Conservation (phyloP, 2,888 invertebrate genomes). For the Glyphotaelius pellucidus region DNA sequence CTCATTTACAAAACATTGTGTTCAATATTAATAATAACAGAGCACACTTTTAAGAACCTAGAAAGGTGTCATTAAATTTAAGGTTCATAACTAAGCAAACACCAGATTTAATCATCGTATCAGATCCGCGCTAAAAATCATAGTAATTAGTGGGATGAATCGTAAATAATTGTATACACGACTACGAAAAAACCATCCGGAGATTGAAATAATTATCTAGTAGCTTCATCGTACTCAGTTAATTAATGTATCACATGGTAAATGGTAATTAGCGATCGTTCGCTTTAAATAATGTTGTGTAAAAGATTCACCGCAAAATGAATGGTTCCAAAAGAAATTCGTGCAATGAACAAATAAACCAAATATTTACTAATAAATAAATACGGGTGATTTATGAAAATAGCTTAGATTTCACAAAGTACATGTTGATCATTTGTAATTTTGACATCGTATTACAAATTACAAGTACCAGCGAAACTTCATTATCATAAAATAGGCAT, state of each 20-base stretch:
- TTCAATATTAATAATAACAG: no score
- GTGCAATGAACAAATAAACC: neutral
- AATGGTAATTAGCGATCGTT: conserved; percentile 13
- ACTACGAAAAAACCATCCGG: neutral
- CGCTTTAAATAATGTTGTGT: conserved; percentile 23
- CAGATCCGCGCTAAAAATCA: neutral
- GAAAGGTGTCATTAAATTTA: no score
- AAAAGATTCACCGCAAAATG: neutral
- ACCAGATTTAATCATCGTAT: neutral
- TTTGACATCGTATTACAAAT: no score
- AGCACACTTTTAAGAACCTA: no score
- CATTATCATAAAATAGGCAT: no score
- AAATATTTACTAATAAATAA: neutral
- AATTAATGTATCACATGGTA: conserved; percentile 21
- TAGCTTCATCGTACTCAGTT: neutral
- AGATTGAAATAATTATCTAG: neutral
- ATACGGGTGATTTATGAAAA: neutral
- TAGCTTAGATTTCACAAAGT: neutral
- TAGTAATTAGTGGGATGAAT: conserved; percentile 11
- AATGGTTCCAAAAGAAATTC: conserved; percentile 3
- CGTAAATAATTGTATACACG: neutral
- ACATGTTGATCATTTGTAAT: no score
- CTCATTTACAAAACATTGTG: no score
- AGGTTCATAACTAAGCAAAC: neutral
- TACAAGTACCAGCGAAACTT: no score